Evolutionary conservation across 2,113 vertebrate genomes (phyloP), one percentile per base, ranked within the genome.

Genomic region (Phalacrocorax brasilianus): DNA sequence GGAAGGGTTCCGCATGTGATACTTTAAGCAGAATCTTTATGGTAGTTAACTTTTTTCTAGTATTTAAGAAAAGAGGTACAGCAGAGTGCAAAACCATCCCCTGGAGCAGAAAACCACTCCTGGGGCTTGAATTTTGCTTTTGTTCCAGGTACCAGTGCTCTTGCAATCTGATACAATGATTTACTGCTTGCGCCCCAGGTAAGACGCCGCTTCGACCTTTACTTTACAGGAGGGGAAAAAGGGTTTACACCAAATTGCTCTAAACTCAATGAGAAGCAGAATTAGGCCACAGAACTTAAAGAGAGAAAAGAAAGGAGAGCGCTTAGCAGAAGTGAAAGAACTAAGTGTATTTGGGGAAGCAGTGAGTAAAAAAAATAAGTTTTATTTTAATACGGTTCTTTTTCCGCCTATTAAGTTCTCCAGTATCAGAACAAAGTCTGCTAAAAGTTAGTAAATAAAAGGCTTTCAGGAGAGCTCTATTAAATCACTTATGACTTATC

Each of bases 361-460:
- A 81, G 52, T 30, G 80, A 96, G 94, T 56, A 89, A 96, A 95
- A 66, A 70, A 73, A 22, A 8, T 38, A 71, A 92, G 83, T 91
- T 76, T 87, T 11, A 61, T 94, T 96, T 96, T 78, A 95, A 88
- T 93, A 91, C 1, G 11, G 95, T 96, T 97, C 84, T 91, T 95
- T 91, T 96, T 79, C 85, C 95, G 81, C 55, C 89, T 94, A 95
- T 95, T 92, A 97, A 97, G 94, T 84, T 97, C 38, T 81, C 74
- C 42, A 45, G 67, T 96, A 96, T 96, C 89, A 96, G 87, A 96
- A 97, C 62, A 94, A 95, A 97, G 96, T 67, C 94, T 97, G 88
- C 95, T 98, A 97, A 95, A 98, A 98, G 93, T 91, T 94, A 96
- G 94, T 97, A 98, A 98, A 98, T 96, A 96, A 97, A 97, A 97